Conservation (phyloP, 1,140 invertebrate species). For the Caerostris darwini region DNA sequence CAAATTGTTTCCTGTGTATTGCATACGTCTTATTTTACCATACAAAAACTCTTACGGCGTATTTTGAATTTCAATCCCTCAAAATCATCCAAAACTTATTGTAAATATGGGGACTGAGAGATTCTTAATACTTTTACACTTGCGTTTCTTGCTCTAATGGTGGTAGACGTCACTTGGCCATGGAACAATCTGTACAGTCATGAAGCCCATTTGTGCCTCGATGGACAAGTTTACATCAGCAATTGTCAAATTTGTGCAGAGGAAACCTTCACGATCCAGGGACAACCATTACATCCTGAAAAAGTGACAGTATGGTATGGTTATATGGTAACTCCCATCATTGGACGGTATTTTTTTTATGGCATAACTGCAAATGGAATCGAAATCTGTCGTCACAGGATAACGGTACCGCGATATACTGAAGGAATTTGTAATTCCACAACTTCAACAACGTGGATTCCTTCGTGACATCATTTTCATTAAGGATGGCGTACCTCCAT, state of each 20-base stretch:
- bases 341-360: conserved; percentile 24
- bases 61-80: background rate
- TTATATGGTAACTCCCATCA: conserved; percentile 11
- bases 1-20: background rate
- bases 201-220: background rate
- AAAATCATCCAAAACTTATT: background rate
- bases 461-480: conserved; percentile 15
- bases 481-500: conserved; percentile 17
- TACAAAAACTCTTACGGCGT: background rate
- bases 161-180: background rate
- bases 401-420: conserved; percentile 22
- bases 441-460: background rate
- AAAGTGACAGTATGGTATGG: conserved; percentile 39
- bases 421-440: conserved; percentile 21
- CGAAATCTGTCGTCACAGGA: background rate
- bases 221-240: conserved; percentile 30
- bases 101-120: background rate
- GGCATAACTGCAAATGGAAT: background rate
- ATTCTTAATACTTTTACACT: background rate
- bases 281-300: background rate
- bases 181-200: conserved; percentile 20
- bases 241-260: background rate
- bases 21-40: background rate
- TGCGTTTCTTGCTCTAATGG: background rate
- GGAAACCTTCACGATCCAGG: background rate